A percentile compares a stretch with the other conserved stretches of the same genome.
These are phyloP conservation scores for Acipenser ruthenus DNA, from an alignment of 2,797 vertebrate genomes.

Conservation along the genomic window DNA sequence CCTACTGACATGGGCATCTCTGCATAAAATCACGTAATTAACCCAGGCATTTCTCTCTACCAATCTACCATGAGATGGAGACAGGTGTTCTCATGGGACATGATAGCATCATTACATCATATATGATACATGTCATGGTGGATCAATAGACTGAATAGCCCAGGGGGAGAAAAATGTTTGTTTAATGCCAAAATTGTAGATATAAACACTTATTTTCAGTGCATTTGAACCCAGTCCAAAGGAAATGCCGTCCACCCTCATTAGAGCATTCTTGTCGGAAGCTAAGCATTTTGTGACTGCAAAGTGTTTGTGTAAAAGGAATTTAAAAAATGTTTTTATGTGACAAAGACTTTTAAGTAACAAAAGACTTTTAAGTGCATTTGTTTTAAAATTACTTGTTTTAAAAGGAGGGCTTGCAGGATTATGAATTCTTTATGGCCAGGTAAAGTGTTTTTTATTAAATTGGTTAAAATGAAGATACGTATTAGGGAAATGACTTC, in stretches of 20 bases:
- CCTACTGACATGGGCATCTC: conserved; percentile 15
- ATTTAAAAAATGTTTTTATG: conserved; percentile 12
- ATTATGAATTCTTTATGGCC: no score
- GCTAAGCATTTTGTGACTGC: conserved; percentile 4
- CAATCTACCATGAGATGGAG: conserved; percentile 13
- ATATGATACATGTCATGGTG: conserved; percentile 25
- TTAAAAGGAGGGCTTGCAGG: no score
- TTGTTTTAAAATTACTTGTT: no score
- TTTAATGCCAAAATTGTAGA: conserved; percentile 25
- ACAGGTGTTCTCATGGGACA: conserved; percentile 24
- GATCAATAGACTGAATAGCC: conserved; percentile 26
- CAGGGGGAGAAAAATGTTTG: conserved; percentile 20
- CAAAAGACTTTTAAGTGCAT: neutral
- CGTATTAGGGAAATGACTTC: neutral
- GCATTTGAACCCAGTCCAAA: conserved; percentile 9
- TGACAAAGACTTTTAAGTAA: conserved; percentile 15
- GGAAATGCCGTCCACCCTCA: conserved; percentile 17
- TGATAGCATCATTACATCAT: conserved; percentile 27
- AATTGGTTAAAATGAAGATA: conserved; percentile 3
- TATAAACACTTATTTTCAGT: conserved; percentile 24
- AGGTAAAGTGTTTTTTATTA: neutral
- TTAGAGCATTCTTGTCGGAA: conserved; percentile 18
- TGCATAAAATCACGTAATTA: conserved; percentile 11
- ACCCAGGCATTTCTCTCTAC: conserved; percentile 19
- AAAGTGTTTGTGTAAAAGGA: conserved; percentile 13